Base-by-base conservation (phyloP, 2,797 vertebrate genomes). In the Sebastes steindachneri region DNA sequence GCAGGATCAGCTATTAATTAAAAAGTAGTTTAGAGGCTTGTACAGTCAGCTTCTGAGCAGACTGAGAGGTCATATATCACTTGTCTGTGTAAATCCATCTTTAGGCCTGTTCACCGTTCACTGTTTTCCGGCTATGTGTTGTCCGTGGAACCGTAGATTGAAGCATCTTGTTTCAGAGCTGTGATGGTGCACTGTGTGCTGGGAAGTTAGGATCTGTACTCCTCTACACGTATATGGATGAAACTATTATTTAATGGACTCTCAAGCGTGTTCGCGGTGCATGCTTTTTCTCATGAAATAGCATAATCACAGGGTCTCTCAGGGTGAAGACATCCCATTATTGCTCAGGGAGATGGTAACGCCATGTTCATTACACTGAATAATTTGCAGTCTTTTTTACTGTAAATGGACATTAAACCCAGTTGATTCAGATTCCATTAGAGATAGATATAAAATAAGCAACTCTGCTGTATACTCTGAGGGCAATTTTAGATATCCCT, bases 1-100 rank as follows among this genome's bases (percentile, higher is more conserved):
- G 69, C 37, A 66, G 45, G 77, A 80, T 85, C 58, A 66, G 82
- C 84, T 78, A 91, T 92, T 93, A 88, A 92, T 94, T 90, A 85
- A 88, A 89, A 83, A 83, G 63, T 60, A 28, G 31, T 87, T 89
- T 80, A 80, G 64, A 88, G 25, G 71, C 64, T 57, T 82, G 81
- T 84, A 63, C 19, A n/a, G 72, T 79, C 73, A 64, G 31, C 54
- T 64, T 66, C 12, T 1, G 25, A 79, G 67, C 41, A 65, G 53
- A 37, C 33, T 10, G 28, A 73, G 53, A 64, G 72, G 35, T 64
- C 58, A 59, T 86, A 63, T 70, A 83, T 85, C 79, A 84, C 68
- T n/a, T 4, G 9, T 26, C 63, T 62, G 17, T 0, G 11, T 33
- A 35, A 9, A 26, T 35, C 29, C 57, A 57, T 23, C n/a, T 33